phyloP scores from a whole-genome alignment of 2,888 invertebrate species.

The Acanthosepion lycidas region DNA sequence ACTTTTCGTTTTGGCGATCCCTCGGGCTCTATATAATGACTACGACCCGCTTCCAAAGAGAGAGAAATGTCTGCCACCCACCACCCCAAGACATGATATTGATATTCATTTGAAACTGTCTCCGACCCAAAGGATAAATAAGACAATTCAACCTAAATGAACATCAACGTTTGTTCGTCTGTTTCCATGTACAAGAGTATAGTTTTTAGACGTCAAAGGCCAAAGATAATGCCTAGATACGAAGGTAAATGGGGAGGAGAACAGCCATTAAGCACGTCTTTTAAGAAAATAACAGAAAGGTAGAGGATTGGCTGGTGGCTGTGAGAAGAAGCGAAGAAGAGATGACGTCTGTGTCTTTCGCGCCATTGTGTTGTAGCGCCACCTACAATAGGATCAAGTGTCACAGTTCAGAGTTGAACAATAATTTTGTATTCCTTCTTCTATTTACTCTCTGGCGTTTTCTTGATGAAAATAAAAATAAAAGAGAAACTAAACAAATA shows the following conservation, averaged over 20 bases:
- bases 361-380: not conserved
- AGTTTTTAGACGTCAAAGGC: not conserved
- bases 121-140: too few relatives aligned
- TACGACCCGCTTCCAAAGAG: too few relatives aligned
- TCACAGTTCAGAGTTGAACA: not conserved
- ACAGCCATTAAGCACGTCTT: not conserved
- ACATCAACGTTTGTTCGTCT: not conserved
- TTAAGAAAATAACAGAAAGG: not conserved
- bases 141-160: too few relatives aligned
- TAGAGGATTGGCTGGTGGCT: not conserved
- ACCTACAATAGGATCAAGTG: conserved; percentile 18
- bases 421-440: not conserved
- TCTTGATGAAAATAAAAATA: not conserved
- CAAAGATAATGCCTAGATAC: not conserved
- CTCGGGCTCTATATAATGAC: too few relatives aligned
- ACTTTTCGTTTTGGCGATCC: too few relatives aligned
- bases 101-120: too few relatives aligned
- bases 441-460: not conserved
- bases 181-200: not conserved
- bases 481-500: not conserved
- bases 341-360: not conserved
- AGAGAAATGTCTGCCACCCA: too few relatives aligned
- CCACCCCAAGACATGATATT: too few relatives aligned
- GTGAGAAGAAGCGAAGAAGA: not conserved
- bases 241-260: not conserved